These are phyloP conservation scores for Argynnis bischoffii DNA, from an alignment of 2,888 invertebrate genomes.

Conservation along the genomic window DNA sequence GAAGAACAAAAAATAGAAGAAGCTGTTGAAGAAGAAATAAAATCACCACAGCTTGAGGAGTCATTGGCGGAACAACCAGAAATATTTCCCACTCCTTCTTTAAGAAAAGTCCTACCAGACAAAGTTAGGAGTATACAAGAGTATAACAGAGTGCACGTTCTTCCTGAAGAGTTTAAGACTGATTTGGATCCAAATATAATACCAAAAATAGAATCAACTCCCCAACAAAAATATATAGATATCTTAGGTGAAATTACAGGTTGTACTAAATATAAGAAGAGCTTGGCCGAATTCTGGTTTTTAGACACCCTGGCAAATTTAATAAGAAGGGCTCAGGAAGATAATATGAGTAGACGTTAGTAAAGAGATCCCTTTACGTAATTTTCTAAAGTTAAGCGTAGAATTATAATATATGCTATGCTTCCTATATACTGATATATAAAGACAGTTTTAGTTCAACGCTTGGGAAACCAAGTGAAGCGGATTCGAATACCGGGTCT, in stretches of 20 bases:
- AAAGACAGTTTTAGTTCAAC: no score
- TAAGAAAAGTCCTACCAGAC: conserved; percentile 61
- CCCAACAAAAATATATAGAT: conserved; percentile 67
- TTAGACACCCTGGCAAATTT: conserved; percentile 74
- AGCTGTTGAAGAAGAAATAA: conserved; percentile 44
- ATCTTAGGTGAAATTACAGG: conserved; percentile 65
- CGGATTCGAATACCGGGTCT: no score
- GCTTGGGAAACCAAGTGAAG: no score
- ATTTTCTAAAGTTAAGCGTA: no score
- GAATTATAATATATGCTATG: no score
- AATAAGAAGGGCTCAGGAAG: conserved; percentile 67
- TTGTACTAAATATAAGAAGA: conserved; percentile 62
- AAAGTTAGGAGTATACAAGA: conserved; percentile 55
- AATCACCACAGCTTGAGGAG: conserved; percentile 40
- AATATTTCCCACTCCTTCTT: conserved; percentile 65
- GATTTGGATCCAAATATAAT: conserved; percentile 60
- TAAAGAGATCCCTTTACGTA: conserved; percentile 9
- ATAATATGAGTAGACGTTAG: conserved; percentile 61
- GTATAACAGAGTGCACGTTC: conserved; percentile 62
- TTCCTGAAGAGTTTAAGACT: conserved; percentile 61
- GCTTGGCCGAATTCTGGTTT: conserved; percentile 78
- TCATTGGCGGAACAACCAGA: conserved; percentile 47
- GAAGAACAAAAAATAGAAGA: conserved; percentile 44
- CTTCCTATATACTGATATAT: no score
- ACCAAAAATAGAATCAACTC: conserved; percentile 60